Base-by-base conservation (phyloP, 2,113 vertebrate genomes). In the Haemorhous mexicanus region DNA sequence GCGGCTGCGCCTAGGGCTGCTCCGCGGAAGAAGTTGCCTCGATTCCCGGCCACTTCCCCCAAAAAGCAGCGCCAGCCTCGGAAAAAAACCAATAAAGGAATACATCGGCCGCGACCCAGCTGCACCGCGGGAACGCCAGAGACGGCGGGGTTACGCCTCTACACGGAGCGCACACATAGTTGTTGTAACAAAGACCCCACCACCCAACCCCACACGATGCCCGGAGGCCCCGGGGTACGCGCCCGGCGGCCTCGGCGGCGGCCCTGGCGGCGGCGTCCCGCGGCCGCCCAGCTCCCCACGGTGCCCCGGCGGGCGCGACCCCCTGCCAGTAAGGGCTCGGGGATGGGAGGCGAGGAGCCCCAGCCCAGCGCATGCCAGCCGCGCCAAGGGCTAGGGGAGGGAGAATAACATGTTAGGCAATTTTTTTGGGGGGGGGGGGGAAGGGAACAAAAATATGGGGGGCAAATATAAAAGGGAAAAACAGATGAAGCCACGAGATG, bases 151-250 rank as follows among this genome's bases (percentile, higher is more conserved):
- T 94, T 64, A 68, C 73, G 67, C 84, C 91, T 87, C 52, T 35
- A 27, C 76, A 44, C 39, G 32, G 16, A 72, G 88, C 10, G 28
- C 58, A 77, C 59, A 72, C 88, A 89, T 59, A 72, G 88, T 91
- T 84, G 49, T 80, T 16, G 35, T 59, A 96, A 96, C 93, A 96
- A 96, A 96, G 95, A 76, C 76, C 30, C 44, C 53, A 21, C 12
- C 32, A 39, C 22, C 43, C 37, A 75, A 52, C 37, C 58, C 41
- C 43, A n/a, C 52, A n/a, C 27, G 46, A 43, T 46, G 50, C 55
- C 55, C 55, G 15, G n/a, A 44, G n/a, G 74, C 62, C 47, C 21
- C 18, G 3, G 12, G 21, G 43, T 27, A 13, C 23, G 43, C 52
- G 14, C 28, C 47, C 53, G 14, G 61, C 35, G 20, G 13, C 37